A percentile compares a stretch with the other conserved stretches of the same genome.
These are phyloP conservation scores for Drosophila arawakana DNA, from an alignment of 1,140 invertebrate genomes.

Conservation along the genomic window DNA sequence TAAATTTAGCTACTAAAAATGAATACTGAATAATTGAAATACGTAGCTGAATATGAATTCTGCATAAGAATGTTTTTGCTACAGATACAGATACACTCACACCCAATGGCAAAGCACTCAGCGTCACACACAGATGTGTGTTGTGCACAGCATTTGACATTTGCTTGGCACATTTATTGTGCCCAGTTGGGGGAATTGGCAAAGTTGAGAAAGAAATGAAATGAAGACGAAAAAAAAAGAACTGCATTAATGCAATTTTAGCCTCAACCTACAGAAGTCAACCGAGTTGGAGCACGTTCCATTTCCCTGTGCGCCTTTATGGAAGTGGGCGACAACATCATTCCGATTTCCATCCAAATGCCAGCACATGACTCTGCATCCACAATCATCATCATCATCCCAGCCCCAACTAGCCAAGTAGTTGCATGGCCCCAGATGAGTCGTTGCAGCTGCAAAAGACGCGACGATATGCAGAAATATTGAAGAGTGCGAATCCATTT, in stretches of 20 bases:
- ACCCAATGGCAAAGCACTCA: conserved; percentile 35
- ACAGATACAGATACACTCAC: neutral
- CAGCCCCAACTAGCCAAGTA: neutral
- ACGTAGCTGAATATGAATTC: too few relatives aligned
- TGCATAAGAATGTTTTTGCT: too few relatives aligned
- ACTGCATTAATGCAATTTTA: conserved; percentile 77
- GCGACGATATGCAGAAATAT: conserved; percentile 3
- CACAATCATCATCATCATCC: neutral
- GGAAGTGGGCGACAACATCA: conserved; percentile 42
- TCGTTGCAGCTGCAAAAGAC: neutral
- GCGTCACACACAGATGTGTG: conserved; percentile 9
- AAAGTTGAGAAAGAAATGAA: conserved; percentile 2
- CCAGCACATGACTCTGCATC: conserved; percentile 57
- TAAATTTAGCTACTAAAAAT: too few relatives aligned
- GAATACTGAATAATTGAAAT: too few relatives aligned
- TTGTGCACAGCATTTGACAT: conserved; percentile 56
- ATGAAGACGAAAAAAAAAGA: neutral
- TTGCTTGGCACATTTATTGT: conserved; percentile 51
- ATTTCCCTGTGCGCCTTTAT: conserved; percentile 31
- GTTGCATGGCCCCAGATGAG: neutral
- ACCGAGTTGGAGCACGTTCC: conserved; percentile 60
- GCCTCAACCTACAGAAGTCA: conserved; percentile 59
- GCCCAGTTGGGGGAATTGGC: conserved; percentile 38
- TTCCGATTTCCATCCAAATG: conserved; percentile 50
- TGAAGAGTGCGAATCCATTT: conserved; percentile 18